A percentile compares a stretch with the other conserved stretches of the same genome.
Conservation (phyloP, 2,113 vertebrate genomes). For the Addax nasomaculatus region DNA sequence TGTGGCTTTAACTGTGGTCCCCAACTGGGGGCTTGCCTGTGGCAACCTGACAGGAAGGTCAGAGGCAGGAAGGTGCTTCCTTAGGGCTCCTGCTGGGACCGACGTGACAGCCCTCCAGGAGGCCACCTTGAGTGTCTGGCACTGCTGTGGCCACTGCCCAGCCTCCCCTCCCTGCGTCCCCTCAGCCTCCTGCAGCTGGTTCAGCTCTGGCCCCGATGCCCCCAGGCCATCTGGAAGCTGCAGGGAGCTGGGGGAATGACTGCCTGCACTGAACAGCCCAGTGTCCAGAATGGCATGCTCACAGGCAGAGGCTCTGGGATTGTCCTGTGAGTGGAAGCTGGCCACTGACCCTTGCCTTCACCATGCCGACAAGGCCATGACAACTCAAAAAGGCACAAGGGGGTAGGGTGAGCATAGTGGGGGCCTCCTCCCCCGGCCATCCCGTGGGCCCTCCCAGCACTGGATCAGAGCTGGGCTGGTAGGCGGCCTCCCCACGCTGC, state of each 20-base stretch:
- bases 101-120: accelerated
- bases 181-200: background rate
- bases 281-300: accelerated
- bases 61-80: background rate
- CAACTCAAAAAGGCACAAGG: background rate
- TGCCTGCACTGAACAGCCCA: accelerated
- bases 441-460: accelerated
- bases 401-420: accelerated
- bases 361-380: background rate
- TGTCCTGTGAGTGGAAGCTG: background rate
- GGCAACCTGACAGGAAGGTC: background rate
- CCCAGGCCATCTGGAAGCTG: background rate
- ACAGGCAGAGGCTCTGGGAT: background rate
- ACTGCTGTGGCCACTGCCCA: accelerated
- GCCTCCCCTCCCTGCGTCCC: accelerated
- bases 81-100: background rate
- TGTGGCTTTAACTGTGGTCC: accelerated
- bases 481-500: accelerated
- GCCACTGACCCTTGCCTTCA: accelerated
- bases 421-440: background rate
- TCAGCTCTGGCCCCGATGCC: background rate
- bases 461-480: too few relatives aligned
- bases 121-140: background rate
- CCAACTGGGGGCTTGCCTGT: accelerated
- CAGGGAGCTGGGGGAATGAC: background rate